A percentile compares a stretch with the other conserved stretches of the same genome.
These are phyloP conservation scores for Himalopsyche anomala DNA, from an alignment of 2,888 invertebrate species.

Conservation along the genomic window DNA sequence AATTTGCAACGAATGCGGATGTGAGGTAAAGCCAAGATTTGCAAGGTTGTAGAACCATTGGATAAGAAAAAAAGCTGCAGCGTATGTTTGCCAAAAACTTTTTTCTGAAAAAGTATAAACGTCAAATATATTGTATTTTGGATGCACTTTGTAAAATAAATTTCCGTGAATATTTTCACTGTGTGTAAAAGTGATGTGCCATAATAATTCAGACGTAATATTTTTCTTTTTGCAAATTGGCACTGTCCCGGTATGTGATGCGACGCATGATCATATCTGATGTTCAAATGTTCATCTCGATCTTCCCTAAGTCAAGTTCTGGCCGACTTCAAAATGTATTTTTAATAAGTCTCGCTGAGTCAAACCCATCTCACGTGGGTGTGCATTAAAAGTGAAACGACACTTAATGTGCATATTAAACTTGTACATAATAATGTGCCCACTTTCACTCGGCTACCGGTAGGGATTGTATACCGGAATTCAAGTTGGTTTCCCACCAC, in stretches of 20 bases:
- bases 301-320: conserved; percentile 59
- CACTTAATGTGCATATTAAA: background rate
- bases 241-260: conserved; percentile 31
- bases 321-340: conserved; percentile 13
- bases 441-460: no score
- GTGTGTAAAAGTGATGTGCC: background rate
- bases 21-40: no score
- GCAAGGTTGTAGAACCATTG: no score
- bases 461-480: no score
- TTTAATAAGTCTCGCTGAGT: conserved; percentile 31
- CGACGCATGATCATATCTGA: conserved; percentile 28
- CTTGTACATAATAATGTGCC: background rate
- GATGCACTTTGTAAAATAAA: background rate
- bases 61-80: no score
- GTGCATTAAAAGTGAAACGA: conserved; percentile 7
- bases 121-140: background rate
- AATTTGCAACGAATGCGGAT: no score
- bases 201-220: conserved; percentile 16
- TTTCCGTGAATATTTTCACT: background rate
- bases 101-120: no score
- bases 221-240: conserved; percentile 1
- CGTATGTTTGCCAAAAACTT: no score
- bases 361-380: background rate
- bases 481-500: no score
- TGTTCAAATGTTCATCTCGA: background rate